Conservation (phyloP, 2,113 vertebrate genomes). For the Malurus alboscapulatus region DNA sequence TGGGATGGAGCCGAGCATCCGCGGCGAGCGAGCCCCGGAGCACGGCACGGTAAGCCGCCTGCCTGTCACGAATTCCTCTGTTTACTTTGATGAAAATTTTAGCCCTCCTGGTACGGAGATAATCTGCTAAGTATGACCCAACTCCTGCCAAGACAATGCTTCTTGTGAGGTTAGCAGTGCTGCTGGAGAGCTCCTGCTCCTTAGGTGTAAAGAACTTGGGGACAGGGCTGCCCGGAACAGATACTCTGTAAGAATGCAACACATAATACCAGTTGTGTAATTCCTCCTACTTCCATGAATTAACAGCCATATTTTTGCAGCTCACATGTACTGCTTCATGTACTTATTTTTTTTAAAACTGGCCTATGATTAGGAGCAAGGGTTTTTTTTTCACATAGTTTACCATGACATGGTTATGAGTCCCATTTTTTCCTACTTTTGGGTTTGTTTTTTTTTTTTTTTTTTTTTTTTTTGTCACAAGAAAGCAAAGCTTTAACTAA, state of each 20-base stretch:
- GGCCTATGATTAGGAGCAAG: background rate
- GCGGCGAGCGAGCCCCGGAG: background rate
- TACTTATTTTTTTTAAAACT: background rate
- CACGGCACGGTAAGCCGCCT: background rate
- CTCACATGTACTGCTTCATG: background rate
- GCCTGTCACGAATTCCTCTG: slow-evolving; percentile 1
- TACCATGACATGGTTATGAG: background rate
- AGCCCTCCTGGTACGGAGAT: slow-evolving; percentile 29
- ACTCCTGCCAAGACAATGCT: background rate
- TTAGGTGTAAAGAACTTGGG: background rate
- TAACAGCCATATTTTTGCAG: background rate
- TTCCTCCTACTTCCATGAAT: background rate
- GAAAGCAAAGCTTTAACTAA: background rate
- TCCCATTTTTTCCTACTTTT: background rate
- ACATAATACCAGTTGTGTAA: background rate
- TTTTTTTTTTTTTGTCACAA: background rate
- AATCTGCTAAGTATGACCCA: slow-evolving; percentile 46
- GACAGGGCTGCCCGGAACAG: background rate
- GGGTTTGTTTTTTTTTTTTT: fast-evolving
- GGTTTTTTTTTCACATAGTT: background rate
- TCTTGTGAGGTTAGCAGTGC: background rate
- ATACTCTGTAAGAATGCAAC: background rate
- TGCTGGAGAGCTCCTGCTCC: background rate
- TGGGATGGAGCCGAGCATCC: background rate
- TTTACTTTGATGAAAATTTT: slow-evolving; percentile 4